Percentiles rank a stretch among this genome's conserved stretches.
phyloP scores from a whole-genome alignment of 2,113 vertebrate genomes.

The Theristicus caerulescens region DNA sequence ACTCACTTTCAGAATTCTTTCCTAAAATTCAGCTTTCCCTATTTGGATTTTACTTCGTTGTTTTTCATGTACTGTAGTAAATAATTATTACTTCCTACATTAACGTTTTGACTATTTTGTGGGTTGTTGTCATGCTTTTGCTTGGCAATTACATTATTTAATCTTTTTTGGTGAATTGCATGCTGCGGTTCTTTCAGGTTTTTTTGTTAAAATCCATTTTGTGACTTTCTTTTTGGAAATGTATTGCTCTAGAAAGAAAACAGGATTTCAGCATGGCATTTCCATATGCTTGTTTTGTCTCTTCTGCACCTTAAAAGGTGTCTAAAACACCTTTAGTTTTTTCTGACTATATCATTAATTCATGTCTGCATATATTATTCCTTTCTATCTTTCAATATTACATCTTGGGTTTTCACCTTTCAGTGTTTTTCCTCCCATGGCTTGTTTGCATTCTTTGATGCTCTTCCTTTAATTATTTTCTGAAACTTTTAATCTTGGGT shows the following conservation, averaged over 20 bases:
- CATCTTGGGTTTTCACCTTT: background rate
- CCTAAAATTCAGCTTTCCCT: background rate
- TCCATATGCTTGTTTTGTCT: background rate
- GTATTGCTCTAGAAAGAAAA: background rate
- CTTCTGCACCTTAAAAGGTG: background rate
- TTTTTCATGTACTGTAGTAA: background rate
- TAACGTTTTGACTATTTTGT: background rate
- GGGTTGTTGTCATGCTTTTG: background rate
- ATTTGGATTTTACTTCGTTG: background rate
- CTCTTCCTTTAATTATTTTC: slow-evolving; percentile 4
- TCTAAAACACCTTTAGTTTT: background rate
- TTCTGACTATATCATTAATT: background rate
- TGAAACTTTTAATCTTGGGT: background rate
- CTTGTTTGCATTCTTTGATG: background rate
- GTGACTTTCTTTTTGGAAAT: background rate
- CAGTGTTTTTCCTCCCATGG: background rate
- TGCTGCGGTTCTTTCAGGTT: background rate
- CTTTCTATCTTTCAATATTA: background rate
- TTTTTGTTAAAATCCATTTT: background rate
- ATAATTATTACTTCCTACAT: background rate
- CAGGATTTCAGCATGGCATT: background rate
- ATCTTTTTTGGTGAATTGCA: background rate
- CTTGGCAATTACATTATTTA: background rate
- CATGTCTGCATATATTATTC: background rate
- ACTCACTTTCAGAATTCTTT: background rate